Evolutionary conservation across 2,797 vertebrate genomes (phyloP).

Genomic region (Clamator glandarius): DNA sequence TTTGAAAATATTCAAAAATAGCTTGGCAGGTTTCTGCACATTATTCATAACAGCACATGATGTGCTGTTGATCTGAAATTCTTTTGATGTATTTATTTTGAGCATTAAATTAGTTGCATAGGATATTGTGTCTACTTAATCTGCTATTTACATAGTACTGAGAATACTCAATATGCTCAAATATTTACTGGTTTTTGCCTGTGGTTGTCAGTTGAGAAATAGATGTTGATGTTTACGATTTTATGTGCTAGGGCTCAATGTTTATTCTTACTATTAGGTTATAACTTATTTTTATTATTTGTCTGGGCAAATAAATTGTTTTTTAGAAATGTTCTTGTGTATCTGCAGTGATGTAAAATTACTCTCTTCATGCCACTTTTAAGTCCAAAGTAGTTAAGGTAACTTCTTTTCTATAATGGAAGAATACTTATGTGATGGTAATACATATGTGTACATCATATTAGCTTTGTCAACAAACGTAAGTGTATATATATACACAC

Average conservation of each 20-base stretch:
- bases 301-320: neutral
- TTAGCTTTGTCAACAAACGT: neutral
- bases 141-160: conserved; percentile 29
- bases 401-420: neutral
- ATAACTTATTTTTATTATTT: neutral
- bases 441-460: neutral
- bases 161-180: neutral
- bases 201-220: neutral
- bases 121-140: conserved; percentile 42
- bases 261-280: neutral
- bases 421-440: neutral
- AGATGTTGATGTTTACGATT: neutral
- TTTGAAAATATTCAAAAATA: conserved; percentile 66
- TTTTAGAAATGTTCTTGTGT: neutral
- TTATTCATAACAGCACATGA: neutral
- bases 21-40: conserved; percentile 46
- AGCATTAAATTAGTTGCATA: conserved; percentile 7
- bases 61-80: conserved; percentile 56
- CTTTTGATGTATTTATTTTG: conserved; percentile 68
- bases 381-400: neutral
- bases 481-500: too few species aligned
- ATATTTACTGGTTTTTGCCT: conserved; percentile 38
- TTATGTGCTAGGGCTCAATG: neutral
- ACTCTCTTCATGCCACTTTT: neutral
- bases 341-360: neutral